Conservation (phyloP, 2,888 invertebrate genomes). For the Trypoxylon attenuatum region DNA sequence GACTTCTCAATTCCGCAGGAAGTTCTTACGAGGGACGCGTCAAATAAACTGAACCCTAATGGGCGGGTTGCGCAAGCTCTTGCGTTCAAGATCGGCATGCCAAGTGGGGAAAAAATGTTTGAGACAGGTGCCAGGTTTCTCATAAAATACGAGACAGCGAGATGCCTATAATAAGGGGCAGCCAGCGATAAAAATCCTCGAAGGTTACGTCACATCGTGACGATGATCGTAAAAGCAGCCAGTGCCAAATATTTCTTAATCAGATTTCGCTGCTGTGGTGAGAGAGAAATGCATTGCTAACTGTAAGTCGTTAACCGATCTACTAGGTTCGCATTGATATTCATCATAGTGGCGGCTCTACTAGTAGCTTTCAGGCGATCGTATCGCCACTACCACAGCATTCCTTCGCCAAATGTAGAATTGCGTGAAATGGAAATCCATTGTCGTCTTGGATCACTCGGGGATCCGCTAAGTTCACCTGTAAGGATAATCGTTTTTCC, state of each 20-base stretch:
- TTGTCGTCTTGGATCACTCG: conserved; percentile 32
- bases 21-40: conserved; percentile 22
- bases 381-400: conserved; percentile 38
- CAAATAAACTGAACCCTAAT: conserved; percentile 18
- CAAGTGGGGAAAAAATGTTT: too few species aligned
- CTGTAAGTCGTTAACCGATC: too few species aligned
- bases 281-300: too few species aligned
- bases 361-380: conserved; percentile 10
- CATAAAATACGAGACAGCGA: background rate
- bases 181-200: background rate
- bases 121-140: background rate
- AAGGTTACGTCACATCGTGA: background rate
- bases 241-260: background rate
- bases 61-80: background rate
- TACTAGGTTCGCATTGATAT: conserved; percentile 30
- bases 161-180: background rate
- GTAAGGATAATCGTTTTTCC: background rate
- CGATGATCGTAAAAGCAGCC: background rate
- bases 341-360: conserved; percentile 20
- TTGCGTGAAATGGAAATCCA: conserved; percentile 41
- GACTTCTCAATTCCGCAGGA: conserved; percentile 16
- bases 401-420: conserved; percentile 33
- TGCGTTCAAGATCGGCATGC: background rate
- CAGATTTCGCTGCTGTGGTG: background rate
- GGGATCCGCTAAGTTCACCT: background rate